Evolutionary conservation across 2,113 vertebrate species (phyloP).

Genomic region (Bagarius yarrelli): DNA sequence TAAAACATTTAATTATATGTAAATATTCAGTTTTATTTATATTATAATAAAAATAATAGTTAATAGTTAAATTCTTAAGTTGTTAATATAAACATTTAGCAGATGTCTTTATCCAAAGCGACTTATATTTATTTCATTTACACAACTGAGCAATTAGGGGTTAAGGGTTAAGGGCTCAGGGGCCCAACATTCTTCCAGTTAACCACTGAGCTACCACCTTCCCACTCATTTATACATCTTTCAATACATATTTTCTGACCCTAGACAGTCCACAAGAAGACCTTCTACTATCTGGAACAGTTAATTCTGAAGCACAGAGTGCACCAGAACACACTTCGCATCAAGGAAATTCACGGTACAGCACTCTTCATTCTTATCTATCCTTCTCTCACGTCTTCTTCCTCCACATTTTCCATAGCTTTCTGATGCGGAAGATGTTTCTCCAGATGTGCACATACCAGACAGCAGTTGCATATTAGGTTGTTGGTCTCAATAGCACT

Average conservation of each 20-base stretch:
- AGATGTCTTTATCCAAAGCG: too few relatives aligned
- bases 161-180: too few relatives aligned
- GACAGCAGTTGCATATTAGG: background rate
- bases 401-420: background rate
- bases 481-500: background rate
- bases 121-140: too few relatives aligned
- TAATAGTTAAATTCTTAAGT: background rate
- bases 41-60: background rate
- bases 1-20: background rate
- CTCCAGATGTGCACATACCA: background rate
- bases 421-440: background rate
- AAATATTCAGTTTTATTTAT: background rate
- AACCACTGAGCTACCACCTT: background rate
- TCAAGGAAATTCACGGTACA: constrained; percentile 95
- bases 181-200: too few relatives aligned
- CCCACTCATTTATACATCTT: background rate
- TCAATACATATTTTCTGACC: background rate
- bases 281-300: constrained; percentile 96
- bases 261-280: constrained; percentile 96
- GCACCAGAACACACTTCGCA: constrained; percentile 89
- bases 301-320: constrained; percentile 94
- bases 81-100: background rate
- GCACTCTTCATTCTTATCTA: background rate
- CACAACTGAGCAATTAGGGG: too few relatives aligned
- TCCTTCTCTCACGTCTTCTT: background rate